Evolutionary conservation across 2,888 invertebrate genomes (phyloP), one percentile per base, ranked within the genome.

Genomic region (Drosophila paucipuncta): DNA sequence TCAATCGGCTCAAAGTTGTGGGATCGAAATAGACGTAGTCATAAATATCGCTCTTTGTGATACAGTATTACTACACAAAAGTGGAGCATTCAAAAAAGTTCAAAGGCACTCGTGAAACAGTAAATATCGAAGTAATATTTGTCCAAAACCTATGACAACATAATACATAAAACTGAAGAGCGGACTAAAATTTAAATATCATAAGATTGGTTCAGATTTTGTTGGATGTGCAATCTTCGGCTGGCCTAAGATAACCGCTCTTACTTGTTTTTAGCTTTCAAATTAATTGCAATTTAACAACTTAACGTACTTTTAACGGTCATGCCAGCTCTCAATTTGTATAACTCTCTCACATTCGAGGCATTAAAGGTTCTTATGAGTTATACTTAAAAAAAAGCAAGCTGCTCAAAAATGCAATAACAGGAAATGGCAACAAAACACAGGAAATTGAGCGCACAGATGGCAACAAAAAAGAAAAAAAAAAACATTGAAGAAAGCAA

Each of bases 391-490:
- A 54, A 68, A 68, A 73, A 75, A 68, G 28, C 35, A 43, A 67
- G 62, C 87, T 89, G 85, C 82, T 85, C 87, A 80, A 89, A 85
- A 85, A 89, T 85, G 85, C 87, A 85, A 85, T 89, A 85, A 89
- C 85, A 89, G 85, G 89, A 85, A 85, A 85, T 85, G 87, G 74
- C 83, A 80, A 85, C 85, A 88, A 87, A 89, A 82, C 78, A 90
- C 90, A 88, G 86, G 86, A 86, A 86, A 86, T 88, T 90, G 86
- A 86, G 89, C 85, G 81, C 88, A 85, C 73, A 74, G 76, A 84
- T 73, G 52, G 39, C 31, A 37, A 50, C n/a, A 47, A 28, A 28
- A 78, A 73, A 74, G 68, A 39, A 41, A 58, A 53, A 77, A 69
- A 74, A 68, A 68, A 31, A 39, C 69, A 74, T 65, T 53, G 47